Evolutionary conservation across 2,113 vertebrate genomes (phyloP).

Genomic region (Oceanodroma tethys): DNA sequence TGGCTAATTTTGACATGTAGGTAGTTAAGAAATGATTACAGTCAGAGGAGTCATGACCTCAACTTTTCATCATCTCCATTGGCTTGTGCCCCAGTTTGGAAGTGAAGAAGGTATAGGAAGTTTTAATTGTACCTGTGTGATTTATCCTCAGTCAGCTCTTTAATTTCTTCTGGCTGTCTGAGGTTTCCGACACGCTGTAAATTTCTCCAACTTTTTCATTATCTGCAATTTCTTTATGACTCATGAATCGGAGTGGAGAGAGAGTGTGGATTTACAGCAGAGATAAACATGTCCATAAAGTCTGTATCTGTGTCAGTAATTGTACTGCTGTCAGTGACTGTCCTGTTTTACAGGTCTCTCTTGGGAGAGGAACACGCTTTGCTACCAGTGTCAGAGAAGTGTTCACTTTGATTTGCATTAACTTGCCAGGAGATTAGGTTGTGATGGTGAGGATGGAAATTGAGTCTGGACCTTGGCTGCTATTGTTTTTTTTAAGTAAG

Average conservation of each 20-base stretch:
- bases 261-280: conserved; percentile 92
- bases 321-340: conserved; percentile 82
- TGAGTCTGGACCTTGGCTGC: conserved; percentile 52
- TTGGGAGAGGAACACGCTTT: conserved; percentile 72
- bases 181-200: conserved; percentile 93
- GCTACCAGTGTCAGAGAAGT: conserved; percentile 64
- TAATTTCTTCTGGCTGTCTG: conserved; percentile 86
- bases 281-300: conserved; percentile 91
- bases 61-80: conserved; percentile 78
- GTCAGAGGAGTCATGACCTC: conserved; percentile 74
- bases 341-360: conserved; percentile 85
- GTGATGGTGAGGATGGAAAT: conserved; percentile 52
- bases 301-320: conserved; percentile 85
- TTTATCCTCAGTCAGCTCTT: conserved; percentile 85
- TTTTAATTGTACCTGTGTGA: conserved; percentile 84
- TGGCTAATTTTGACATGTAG: conserved; percentile 78
- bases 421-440: conserved; percentile 70
- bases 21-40: conserved; percentile 77
- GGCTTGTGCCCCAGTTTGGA: conserved; percentile 77
- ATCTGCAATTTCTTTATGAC: conserved; percentile 92
- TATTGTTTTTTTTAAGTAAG: conserved; percentile 20
- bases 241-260: conserved; percentile 89
- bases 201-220: conserved; percentile 99
- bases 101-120: conserved; percentile 78
- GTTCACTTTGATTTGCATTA: conserved; percentile 77